Percentiles rank a stretch among this genome's conserved stretches.
Evolutionary conservation across 1,140 invertebrate species (phyloP).

Genomic region (Pinna nobilis): DNA sequence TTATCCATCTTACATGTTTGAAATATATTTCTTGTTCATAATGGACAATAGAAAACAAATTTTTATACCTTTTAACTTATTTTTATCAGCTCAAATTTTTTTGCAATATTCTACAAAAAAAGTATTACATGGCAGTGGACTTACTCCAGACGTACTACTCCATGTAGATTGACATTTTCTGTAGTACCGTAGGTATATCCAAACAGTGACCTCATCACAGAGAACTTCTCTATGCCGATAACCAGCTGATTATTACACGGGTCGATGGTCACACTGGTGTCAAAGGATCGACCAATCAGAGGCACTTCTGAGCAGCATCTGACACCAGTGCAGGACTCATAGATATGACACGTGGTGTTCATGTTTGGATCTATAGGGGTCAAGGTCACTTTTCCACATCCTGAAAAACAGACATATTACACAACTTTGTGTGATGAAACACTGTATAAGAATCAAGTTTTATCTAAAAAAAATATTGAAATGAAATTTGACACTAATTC

Average conservation of each 20-base stretch:
- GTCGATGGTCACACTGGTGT: constrained; percentile 30
- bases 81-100: no score
- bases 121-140: neutral
- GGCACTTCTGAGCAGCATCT: constrained; percentile 22
- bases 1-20: no score
- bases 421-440: no score
- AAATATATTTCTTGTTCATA: no score
- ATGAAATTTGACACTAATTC: neutral
- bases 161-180: constrained; percentile 2
- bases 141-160: constrained; percentile 27
- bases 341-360: constrained; percentile 25
- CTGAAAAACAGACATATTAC: no score
- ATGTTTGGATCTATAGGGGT: constrained; percentile 17
- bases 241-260: constrained; percentile 34
- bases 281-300: constrained; percentile 10
- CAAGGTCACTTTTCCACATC: constrained; percentile 32
- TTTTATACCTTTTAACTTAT: no score
- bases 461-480: neutral
- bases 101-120: no score
- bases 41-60: no score
- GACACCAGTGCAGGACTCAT: constrained; percentile 25
- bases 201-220: constrained; percentile 13
- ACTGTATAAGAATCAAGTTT: neutral
- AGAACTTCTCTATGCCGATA: constrained; percentile 36
- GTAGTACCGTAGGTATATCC: constrained; percentile 13